Evolutionary conservation across 2,888 invertebrate genomes (phyloP), one percentile per base, ranked within the genome.

Genomic region (Tetanocera ferruginea): DNA sequence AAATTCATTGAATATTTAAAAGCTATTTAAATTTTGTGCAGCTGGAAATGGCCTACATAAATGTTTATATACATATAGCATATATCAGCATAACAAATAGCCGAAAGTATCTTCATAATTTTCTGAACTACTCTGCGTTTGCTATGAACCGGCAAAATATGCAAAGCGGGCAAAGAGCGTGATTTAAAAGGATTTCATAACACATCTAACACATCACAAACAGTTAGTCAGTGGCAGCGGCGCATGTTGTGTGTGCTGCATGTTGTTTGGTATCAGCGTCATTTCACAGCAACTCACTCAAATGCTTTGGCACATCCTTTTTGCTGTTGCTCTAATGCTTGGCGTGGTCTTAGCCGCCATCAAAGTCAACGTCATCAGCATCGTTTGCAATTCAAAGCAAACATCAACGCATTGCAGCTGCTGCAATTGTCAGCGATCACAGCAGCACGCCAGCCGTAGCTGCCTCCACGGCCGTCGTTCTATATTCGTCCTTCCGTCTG

Each of bases 311-410:
- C 25, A 31, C 43, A 14, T 67, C 43, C 43, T 67, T 11, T 67
- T 14, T 14, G 43, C 43, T 67, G 67, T 23, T 43, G 14, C 43
- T 43, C 23, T 43, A 1, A 52, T 19, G 19, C 19, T n/a, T 55
- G 23, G 6, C 9, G 1, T 55, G 55, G 9, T 43, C 23, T 55
- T 23, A 9, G 43, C 11, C 11, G 43, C 43, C 11, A 3, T 43
- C 43, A 37, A 37, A 25, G 64, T 34, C 64, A 64, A n/a, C 34
- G 28, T 28, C 60, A 28, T 62, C 31, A 19, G 31, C n/a, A 25
- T 71, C 71, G 37, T 34, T 71, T n/a, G 55, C 71, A 57, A 34
- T 71, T 71, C 71, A 71, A 25, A 71, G 71, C 55, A 19, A 55
- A 19, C 19, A 52, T 55, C 28, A 51, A 70, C 55, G 70, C 70